Percentiles rank a stretch among this genome's conserved stretches.
phyloP scores from a whole-genome alignment of 1,140 invertebrate species.

The Cryptotermes secundus region DNA sequence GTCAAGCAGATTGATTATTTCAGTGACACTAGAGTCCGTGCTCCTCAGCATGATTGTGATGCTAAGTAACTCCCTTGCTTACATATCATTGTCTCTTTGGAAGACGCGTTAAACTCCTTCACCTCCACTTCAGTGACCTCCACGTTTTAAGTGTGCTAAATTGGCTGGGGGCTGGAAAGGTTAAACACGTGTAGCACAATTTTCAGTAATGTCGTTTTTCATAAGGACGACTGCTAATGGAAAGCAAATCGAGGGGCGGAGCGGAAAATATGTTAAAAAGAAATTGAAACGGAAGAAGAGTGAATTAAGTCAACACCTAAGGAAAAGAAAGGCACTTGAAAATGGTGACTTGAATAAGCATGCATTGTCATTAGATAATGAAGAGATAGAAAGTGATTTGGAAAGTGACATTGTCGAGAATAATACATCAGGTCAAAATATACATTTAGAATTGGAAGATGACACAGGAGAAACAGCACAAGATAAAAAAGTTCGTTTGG shows the following conservation, averaged over 20 bases:
- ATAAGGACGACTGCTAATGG: background rate
- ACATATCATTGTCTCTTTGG: too few species aligned
- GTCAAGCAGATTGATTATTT: too few species aligned
- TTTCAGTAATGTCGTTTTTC: background rate
- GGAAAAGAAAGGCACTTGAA: background rate
- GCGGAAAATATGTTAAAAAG: background rate
- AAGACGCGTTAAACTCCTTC: too few species aligned
- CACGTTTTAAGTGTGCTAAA: too few species aligned
- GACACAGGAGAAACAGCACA: constrained; percentile 79
- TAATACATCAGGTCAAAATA: constrained; percentile 51
- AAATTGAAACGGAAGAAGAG: background rate
- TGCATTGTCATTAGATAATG: constrained; percentile 23
- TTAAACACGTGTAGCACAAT: background rate
- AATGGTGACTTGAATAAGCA: background rate
- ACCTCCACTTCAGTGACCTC: too few species aligned
- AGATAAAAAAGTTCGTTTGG: constrained; percentile 83
- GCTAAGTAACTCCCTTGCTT: too few species aligned
- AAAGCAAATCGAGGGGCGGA: background rate
- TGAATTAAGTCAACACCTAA: background rate
- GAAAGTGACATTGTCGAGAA: constrained; percentile 51
- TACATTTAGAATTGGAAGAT: constrained; percentile 56
- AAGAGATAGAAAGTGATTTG: constrained; percentile 55
- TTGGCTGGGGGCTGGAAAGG: too few species aligned
- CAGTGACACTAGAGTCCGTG: too few species aligned
- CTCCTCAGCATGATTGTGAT: too few species aligned